These are phyloP conservation scores for Drosophila littoralis DNA, from an alignment of 1,140 invertebrate genomes.

Conservation along the genomic window DNA sequence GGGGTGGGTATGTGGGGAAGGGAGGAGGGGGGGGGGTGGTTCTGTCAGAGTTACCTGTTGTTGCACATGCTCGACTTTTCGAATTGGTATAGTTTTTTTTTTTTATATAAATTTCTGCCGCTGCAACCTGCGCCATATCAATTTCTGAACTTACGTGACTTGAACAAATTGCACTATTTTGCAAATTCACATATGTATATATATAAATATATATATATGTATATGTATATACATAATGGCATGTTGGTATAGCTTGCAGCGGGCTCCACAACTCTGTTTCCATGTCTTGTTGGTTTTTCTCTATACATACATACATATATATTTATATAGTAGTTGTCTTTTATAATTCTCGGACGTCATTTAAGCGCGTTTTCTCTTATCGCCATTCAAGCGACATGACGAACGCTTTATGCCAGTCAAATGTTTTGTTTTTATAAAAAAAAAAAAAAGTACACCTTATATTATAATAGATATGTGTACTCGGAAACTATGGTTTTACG, in stretches of 20 bases:
- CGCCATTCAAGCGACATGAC: constrained; percentile 15
- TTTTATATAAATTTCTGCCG: constrained; percentile 26
- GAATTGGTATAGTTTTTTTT: constrained; percentile 33
- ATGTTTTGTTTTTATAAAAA: neutral
- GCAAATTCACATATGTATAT: constrained; percentile 38
- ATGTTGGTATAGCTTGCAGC: constrained; percentile 13
- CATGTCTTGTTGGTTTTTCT: constrained; percentile 13
- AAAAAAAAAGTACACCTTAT: neutral
- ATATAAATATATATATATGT: constrained; percentile 15
- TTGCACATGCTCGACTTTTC: constrained; percentile 25
- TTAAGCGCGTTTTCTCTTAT: constrained; percentile 48
- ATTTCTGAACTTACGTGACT: constrained; percentile 74
- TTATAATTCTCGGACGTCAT: constrained; percentile 41
- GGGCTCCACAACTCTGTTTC: constrained; percentile 16
- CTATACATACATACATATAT: neutral
- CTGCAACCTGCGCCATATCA: constrained; percentile 59
- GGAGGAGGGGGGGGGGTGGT: no score
- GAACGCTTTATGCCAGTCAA: neutral
- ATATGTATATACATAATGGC: constrained; percentile 14
- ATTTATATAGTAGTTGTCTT: neutral
- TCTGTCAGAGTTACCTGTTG: no score
- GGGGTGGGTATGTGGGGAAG: no score
- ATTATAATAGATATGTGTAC: no score
- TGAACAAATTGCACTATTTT: constrained; percentile 63
- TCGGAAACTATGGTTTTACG: no score